phyloP scores from a whole-genome alignment of 2,797 vertebrate species.

The Intellagama lesueurii region DNA sequence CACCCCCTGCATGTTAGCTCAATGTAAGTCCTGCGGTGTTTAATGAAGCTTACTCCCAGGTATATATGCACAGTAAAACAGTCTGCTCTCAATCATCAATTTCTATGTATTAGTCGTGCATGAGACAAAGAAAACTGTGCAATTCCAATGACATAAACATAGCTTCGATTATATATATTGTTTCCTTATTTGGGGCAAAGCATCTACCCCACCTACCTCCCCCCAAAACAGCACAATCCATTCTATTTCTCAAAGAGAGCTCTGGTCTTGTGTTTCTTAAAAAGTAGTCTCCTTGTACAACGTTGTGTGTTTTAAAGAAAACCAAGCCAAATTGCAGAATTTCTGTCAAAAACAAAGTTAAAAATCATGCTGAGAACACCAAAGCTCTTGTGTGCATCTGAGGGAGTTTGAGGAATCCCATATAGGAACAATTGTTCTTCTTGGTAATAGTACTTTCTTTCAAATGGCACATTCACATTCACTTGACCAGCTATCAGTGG shows the following conservation, averaged over 20 bases:
- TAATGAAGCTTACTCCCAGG: neutral
- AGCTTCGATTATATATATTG: neutral
- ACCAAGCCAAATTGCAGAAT: no score
- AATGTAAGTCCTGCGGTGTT: neutral
- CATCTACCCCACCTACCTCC: no score
- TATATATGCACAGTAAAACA: neutral
- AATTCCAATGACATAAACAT: neutral
- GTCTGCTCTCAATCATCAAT: neutral
- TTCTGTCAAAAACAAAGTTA: no score
- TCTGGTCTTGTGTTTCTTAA: neutral
- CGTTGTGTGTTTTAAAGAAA: no score
- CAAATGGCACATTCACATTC: no score
- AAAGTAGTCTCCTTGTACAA: neutral
- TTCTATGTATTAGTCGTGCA: neutral
- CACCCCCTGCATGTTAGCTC: neutral
- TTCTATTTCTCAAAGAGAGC: neutral
- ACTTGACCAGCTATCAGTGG: no score
- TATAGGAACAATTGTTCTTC: no score
- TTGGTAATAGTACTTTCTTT: no score
- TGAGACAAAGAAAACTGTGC: neutral
- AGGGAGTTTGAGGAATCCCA: no score
- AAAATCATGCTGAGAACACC: no score
- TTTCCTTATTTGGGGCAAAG: neutral
- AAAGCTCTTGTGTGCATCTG: no score
- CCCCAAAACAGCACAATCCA: neutral